phyloP scores from a whole-genome alignment of 2,797 vertebrate species.

The Astyanax mexicanus region DNA sequence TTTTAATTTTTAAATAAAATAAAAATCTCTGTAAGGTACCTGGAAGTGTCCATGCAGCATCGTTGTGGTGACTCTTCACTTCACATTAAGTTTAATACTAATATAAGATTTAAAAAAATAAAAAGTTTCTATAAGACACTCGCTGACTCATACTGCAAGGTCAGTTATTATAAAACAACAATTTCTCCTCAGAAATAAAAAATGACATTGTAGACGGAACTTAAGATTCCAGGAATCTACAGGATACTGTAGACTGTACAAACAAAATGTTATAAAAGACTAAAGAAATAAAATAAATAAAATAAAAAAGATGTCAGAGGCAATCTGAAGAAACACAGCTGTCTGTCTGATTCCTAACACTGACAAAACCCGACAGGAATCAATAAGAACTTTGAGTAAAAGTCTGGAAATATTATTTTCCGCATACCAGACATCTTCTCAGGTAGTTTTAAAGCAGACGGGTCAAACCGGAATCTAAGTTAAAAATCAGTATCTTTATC shows the following conservation, averaged over 20 bases:
- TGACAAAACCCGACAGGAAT: constrained; percentile 4
- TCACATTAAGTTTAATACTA: too few species aligned
- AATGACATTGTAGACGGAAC: neutral
- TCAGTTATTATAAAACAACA: neutral
- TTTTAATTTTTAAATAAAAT: too few species aligned
- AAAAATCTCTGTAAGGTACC: too few species aligned
- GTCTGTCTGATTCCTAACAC: constrained; percentile 16
- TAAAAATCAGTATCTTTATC: constrained; percentile 4
- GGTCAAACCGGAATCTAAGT: constrained; percentile 15
- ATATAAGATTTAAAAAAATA: too few species aligned
- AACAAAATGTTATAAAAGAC: neutral
- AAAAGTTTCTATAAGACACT: neutral
- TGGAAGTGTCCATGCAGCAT: too few species aligned
- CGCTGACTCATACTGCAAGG: neutral
- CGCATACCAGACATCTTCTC: neutral
- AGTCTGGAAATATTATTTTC: neutral
- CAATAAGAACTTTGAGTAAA: constrained; percentile 23
- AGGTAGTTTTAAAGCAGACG: constrained; percentile 1
- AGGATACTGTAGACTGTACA: neutral
- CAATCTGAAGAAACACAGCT: neutral
- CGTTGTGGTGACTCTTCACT: too few species aligned
- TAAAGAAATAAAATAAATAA: too few species aligned
- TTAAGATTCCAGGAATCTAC: neutral
- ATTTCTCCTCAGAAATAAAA: neutral
- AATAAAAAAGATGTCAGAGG: neutral